phyloP scores from a whole-genome alignment of 2,797 vertebrate genomes.

The Lutjanus argentimaculatus region DNA sequence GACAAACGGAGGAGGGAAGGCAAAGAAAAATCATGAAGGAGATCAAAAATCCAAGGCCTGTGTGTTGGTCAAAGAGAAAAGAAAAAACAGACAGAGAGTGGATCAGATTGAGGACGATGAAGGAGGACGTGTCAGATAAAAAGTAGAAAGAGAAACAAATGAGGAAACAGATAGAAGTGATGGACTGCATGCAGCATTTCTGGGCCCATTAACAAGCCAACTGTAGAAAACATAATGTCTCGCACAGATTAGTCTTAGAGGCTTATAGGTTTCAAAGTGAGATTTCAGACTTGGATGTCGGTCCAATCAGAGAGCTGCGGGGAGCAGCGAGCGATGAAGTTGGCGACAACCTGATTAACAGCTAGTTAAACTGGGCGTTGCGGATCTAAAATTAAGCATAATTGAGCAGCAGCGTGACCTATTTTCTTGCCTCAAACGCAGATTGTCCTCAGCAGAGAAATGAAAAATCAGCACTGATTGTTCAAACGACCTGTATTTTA shows the following conservation, averaged over 20 bases:
- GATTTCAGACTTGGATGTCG: constrained; percentile 3
- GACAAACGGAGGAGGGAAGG: not conserved
- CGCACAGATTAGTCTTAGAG: not conserved
- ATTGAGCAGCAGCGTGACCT: constrained; percentile 62
- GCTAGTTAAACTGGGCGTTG: constrained; percentile 51
- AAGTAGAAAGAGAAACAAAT: not conserved
- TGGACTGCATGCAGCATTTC: not conserved
- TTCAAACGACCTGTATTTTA: not conserved
- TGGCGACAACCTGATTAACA: constrained; percentile 65
- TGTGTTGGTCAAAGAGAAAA: constrained; percentile 2
- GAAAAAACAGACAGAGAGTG: not conserved
- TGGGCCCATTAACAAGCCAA: not conserved
- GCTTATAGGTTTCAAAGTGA: not conserved
- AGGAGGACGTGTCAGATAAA: not conserved
- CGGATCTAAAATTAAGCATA: constrained; percentile 68
- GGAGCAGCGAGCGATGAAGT: constrained; percentile 8
- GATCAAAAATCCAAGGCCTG: not conserved
- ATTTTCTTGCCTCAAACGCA: constrained; percentile 39
- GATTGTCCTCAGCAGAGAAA: constrained; percentile 21
- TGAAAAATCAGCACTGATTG: not conserved
- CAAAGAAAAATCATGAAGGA: not conserved
- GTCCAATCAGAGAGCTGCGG: constrained; percentile 25
- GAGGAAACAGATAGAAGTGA: not conserved
- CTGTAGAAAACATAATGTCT: not conserved
- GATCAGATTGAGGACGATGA: not conserved